phyloP scores from a whole-genome alignment of 2,113 vertebrate genomes.

The Heptranchias perlo region DNA sequence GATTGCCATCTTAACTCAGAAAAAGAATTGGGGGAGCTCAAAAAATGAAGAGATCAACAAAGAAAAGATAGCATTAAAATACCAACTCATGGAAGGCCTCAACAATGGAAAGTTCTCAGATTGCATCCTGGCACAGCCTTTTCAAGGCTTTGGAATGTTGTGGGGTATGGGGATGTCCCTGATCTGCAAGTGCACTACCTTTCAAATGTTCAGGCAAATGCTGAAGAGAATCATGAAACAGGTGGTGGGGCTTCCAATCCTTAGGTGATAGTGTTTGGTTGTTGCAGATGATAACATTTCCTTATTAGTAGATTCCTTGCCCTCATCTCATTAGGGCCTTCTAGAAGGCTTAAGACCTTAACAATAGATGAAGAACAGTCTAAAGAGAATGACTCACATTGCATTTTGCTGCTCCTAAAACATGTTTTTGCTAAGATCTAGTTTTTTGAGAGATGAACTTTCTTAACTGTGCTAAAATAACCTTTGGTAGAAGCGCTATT shows the following conservation, averaged over 20 bases:
- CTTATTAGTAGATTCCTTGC: background rate
- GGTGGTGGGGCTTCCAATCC: background rate
- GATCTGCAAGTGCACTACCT: background rate
- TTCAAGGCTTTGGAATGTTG: background rate
- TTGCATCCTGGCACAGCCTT: background rate
- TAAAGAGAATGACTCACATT: background rate
- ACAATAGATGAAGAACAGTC: background rate
- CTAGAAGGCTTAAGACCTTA: background rate
- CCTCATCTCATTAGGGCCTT: background rate
- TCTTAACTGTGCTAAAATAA: background rate
- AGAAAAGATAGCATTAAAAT: background rate
- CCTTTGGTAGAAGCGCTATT: too few species aligned
- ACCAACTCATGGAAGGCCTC: background rate
- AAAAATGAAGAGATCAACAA: background rate
- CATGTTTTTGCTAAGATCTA: background rate
- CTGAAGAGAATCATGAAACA: background rate
- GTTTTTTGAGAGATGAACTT: background rate
- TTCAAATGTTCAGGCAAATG: background rate
- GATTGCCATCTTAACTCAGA: background rate
- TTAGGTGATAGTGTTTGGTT: background rate
- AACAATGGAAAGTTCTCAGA: background rate
- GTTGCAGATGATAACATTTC: background rate
- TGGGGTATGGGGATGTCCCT: too few species aligned
- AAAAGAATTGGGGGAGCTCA: background rate
- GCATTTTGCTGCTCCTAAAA: background rate